Evolutionary conservation across 2,888 invertebrate genomes (phyloP).

Genomic region (Rhamphomyia laevipes): DNA sequence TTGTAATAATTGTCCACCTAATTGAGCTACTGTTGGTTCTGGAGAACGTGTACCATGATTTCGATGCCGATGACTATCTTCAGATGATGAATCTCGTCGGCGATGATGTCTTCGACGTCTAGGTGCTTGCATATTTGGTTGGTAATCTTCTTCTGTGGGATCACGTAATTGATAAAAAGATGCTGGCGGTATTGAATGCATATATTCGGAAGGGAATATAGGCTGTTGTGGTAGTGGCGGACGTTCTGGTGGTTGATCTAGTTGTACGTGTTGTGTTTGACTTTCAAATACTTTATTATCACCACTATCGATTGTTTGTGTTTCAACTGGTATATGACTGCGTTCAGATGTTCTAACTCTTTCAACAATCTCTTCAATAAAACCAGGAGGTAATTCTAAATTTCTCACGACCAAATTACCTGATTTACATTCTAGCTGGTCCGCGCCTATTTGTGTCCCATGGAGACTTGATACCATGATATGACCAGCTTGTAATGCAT

Average conservation of each 20-base stretch:
- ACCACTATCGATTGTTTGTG: conserved; percentile 24
- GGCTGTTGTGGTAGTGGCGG: conserved; percentile 43
- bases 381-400: conserved; percentile 54
- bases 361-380: conserved; percentile 53
- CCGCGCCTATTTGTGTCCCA: conserved; percentile 57
- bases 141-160: conserved; percentile 31
- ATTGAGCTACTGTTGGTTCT: conserved; percentile 56
- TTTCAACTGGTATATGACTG: conserved; percentile 33
- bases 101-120: conserved; percentile 43
- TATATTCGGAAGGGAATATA: conserved; percentile 36
- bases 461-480: conserved; percentile 73
- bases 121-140: conserved; percentile 33
- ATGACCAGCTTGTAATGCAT: conserved; percentile 65
- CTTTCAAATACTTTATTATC: conserved; percentile 19
- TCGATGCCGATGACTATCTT: conserved; percentile 39
- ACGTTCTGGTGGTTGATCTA: conserved; percentile 35
- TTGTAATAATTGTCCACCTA: conserved; percentile 55
- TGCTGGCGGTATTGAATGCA: conserved; percentile 43
- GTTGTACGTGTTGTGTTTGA: conserved; percentile 10
- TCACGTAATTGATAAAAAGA: conserved; percentile 40
- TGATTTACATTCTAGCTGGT: conserved; percentile 58
- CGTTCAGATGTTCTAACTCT: conserved; percentile 33
- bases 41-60: conserved; percentile 37
- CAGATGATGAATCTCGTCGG: conserved; percentile 42
- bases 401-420: conserved; percentile 55